These are phyloP conservation scores for Willisornis vidua DNA, from an alignment of 2,113 vertebrate species.

Conservation along the genomic window DNA sequence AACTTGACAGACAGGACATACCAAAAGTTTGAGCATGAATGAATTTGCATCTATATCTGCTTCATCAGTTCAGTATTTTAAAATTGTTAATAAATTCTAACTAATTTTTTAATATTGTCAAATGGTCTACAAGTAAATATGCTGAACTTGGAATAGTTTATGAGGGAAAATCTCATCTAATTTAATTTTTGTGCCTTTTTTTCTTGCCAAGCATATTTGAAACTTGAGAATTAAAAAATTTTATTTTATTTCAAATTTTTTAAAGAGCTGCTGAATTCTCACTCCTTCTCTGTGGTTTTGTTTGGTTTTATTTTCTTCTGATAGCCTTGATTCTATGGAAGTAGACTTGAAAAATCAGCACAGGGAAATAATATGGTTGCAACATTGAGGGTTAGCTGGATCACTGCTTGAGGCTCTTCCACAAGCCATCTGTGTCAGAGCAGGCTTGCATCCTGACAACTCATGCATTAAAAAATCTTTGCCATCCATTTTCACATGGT, in stretches of 20 bases:
- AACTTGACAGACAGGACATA: not conserved
- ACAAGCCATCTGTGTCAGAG: not conserved
- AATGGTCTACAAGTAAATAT: not conserved
- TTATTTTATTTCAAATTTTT: not conserved
- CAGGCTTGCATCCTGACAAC: not conserved
- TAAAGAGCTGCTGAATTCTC: not conserved
- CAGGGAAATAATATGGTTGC: not conserved
- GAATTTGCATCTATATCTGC: too few species aligned
- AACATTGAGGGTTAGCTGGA: fast-evolving
- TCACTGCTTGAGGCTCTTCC: not conserved
- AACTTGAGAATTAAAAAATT: not conserved
- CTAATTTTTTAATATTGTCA: not conserved
- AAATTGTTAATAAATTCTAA: not conserved
- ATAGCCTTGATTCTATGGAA: not conserved
- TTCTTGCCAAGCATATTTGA: not conserved
- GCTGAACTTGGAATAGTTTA: not conserved
- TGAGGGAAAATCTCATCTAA: not conserved
- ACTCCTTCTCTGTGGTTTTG: not conserved
- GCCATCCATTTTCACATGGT: fast-evolving
- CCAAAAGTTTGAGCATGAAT: not conserved
- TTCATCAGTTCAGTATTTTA: not conserved
- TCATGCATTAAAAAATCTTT: not conserved
- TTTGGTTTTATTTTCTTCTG: not conserved
- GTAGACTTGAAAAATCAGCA: not conserved
- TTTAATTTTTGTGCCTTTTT: not conserved